Evolutionary conservation across 1,140 invertebrate genomes (phyloP), one percentile per base, ranked within the genome.

Genomic region (Metopolophium dirhodum): DNA sequence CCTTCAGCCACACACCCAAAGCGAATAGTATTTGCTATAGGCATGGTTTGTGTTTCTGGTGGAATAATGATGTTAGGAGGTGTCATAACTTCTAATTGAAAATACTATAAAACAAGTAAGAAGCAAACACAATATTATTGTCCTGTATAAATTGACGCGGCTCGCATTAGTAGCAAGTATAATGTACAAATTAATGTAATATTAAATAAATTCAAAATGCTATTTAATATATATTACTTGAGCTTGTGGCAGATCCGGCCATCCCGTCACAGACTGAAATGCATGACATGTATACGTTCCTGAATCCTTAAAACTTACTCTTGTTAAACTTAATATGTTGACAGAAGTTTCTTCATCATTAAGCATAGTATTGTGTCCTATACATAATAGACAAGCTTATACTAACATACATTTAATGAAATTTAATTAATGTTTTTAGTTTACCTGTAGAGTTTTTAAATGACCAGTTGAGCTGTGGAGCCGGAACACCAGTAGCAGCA

Each of bases 1-100:
- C 97, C 97, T 54, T 96, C 94, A 23, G 96, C 97, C 94, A 96
- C 96, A 95, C 97, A 98, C 93, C 97, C 96, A 93, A 98, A 96
- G 93, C 96, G 96, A 4, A 96, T 96, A 77, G 97, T 97, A 94
- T 96, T 96, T 49, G 97, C 97, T 94, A 96, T 96, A 30, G 97
- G 96, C 93, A 96, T 96, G 41, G 96, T 95, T 94, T 96, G 95
- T 94, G 96, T 96, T 47, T 94, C 94, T 57, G 97, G 97, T 94
- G 95, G 95, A 94, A 95, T 96, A 30, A 95, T 92, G 94, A 97
- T 96, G 49, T 95, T 95, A 49, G 97, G 97, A 90, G 96, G 96
- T 90, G 96, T 95, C 94, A 96, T 94, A 93, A 97, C 95, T 93
- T 95, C 95, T 61, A 92, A 85, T 51, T 22, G 77, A 45, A 85